Base-by-base conservation (phyloP, 2,113 vertebrate species). In the Ellobius talpinus region DNA sequence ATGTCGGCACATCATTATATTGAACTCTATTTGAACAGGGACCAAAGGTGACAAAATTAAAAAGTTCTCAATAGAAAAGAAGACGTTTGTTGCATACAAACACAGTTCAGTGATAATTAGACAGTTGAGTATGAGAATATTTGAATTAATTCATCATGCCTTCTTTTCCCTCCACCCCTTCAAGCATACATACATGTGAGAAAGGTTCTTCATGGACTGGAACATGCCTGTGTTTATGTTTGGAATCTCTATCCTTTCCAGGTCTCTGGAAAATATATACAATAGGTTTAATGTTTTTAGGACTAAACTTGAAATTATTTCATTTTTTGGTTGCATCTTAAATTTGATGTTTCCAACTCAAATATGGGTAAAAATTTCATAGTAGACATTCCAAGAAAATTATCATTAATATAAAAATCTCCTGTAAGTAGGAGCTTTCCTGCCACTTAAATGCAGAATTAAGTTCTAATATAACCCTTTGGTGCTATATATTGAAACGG, bases 201-300 rank as follows among this genome's bases (percentile, higher is more conserved):
- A 99, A 36, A 99, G 97, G 86, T 99, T 99, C 94, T 82, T 98
- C 98, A 99, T 98, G 1, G 98, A 97, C 26, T 98, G 98, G 95
- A 99, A 99, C 98, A 99, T 99, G 94, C 96, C 98, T 36, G 98
- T 97, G 39, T 98, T 98, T 98, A 99, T 99, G 94, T 99, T 98
- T 90, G 98, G 97, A 97, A 99, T 99, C 74, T 99, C 98, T 88
- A 98, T 99, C 2, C 98, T 99, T 97, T 99, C 98, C 97, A 99
- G 92, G 9, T 98, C 98, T 96, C 98, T 99, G 90, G 95, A 96
- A 98, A 98, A 98, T 39, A 96, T 4, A 45, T 24, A 93, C 36
- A 90, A 89, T 29, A 5, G 24, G 13, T 58, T 87, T 86, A 77
- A 84, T 36, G 66, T 1, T 90, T 94, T 97, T 45, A 91, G 50